Conservation (phyloP, 1,140 invertebrate genomes). For the Aphelenchoides avenae region DNA sequence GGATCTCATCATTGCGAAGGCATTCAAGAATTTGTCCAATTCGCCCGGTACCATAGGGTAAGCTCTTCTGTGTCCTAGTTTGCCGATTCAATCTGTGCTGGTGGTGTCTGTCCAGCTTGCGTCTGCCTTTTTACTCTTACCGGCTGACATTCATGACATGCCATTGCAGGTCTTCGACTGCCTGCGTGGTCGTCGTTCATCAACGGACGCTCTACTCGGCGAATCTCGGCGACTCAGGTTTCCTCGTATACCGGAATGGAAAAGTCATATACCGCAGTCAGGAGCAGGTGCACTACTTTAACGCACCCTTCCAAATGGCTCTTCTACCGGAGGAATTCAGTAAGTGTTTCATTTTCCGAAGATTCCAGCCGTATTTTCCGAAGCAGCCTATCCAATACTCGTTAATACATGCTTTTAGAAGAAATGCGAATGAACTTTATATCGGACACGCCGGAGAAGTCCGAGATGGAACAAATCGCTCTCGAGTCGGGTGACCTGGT, state of each 20-base stretch:
- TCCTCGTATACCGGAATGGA: slow-evolving; percentile 77
- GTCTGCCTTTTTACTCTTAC: too few relatives aligned
- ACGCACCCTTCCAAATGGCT: slow-evolving; percentile 92
- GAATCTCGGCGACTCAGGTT: slow-evolving; percentile 97
- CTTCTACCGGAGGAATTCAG: slow-evolving; percentile 82
- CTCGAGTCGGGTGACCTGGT: slow-evolving; percentile 92
- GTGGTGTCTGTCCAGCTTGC: too few relatives aligned
- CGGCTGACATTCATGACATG: too few relatives aligned
- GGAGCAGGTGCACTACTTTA: slow-evolving; percentile 97
- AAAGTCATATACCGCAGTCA: slow-evolving; percentile 82
- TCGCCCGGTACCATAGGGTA: slow-evolving; percentile 40
- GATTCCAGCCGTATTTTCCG: too few relatives aligned
- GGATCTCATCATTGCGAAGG: slow-evolving; percentile 76
- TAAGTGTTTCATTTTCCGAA: slow-evolving; percentile 63
- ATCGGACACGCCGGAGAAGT: slow-evolving; percentile 74
- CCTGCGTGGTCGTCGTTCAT: slow-evolving; percentile 87
- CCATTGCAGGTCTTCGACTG: slow-evolving; percentile 67
- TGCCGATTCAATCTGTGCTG: too few relatives aligned
- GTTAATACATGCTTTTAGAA: slow-evolving; percentile 18
- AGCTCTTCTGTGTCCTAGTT: slow-evolving; percentile 36
- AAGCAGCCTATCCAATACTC: slow-evolving; percentile 16
- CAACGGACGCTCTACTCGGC: slow-evolving; percentile 85
- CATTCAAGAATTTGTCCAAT: slow-evolving; percentile 62
- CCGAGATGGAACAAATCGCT: slow-evolving; percentile 80
- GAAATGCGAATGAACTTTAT: slow-evolving; percentile 38